These are phyloP conservation scores for Lasius platythorax DNA, from an alignment of 2,888 invertebrate genomes.

Conservation along the genomic window DNA sequence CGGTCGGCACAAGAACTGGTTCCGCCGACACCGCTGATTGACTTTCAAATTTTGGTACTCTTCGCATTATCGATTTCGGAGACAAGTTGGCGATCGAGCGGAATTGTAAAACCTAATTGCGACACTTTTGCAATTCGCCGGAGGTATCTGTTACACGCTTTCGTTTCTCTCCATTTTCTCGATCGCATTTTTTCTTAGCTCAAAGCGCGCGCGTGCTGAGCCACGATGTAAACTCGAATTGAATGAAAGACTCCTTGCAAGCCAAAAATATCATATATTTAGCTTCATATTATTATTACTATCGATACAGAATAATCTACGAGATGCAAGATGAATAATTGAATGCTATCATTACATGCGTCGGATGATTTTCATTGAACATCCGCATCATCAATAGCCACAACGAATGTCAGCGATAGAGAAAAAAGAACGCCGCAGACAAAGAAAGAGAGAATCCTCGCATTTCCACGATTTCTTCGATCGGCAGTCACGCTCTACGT, in stretches of 20 bases:
- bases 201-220: background rate
- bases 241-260: background rate
- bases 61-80: conserved; percentile 49
- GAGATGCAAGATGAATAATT: background rate
- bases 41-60: conserved; percentile 68
- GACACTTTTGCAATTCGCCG: conserved; percentile 48
- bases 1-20: conserved; percentile 70
- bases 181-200: background rate
- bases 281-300: background rate
- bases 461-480: conserved; percentile 9
- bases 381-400: background rate
- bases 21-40: conserved; percentile 64
- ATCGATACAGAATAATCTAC: background rate
- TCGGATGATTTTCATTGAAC: conserved; percentile 18
- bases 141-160: background rate
- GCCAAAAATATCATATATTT: conserved; percentile 4
- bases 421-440: background rate
- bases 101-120: conserved; percentile 38
- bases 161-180: background rate
- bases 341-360: background rate
- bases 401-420: background rate
- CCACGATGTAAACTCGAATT: background rate
- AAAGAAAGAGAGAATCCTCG: background rate
- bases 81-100: conserved; percentile 26
- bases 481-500: background rate